Evolutionary conservation across 2,888 invertebrate genomes (phyloP).

Genomic region (Dorcus parallelipipedus): DNA sequence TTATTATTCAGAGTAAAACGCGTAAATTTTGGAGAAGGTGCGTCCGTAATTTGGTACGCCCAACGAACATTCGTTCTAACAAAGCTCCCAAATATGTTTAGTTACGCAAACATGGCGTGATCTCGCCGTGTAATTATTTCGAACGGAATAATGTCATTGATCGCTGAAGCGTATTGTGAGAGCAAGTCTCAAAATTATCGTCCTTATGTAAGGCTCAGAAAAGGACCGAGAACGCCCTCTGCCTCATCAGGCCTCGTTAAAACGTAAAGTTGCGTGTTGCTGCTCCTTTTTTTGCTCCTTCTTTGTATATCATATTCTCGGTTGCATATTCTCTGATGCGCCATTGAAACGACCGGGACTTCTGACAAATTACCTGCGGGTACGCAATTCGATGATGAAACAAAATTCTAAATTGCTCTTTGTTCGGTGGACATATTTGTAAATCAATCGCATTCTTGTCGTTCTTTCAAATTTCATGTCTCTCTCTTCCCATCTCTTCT

Average conservation of each 20-base stretch:
- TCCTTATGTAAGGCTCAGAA: not conserved
- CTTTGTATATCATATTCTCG: constrained; percentile 5
- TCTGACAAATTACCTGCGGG: not conserved
- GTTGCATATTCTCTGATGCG: constrained; percentile 5
- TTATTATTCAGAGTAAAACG: no score
- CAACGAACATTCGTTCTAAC: no score
- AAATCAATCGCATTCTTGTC: no score
- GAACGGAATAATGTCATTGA: constrained; percentile 12
- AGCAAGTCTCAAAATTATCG: not conserved
- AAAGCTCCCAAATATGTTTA: not conserved
- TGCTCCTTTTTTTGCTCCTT: constrained; percentile 4
- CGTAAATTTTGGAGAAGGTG: no score
- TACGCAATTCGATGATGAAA: not conserved
- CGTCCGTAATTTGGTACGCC: no score
- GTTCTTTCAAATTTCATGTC: no score
- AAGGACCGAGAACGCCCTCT: constrained; percentile 1
- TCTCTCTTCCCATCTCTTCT: no score
- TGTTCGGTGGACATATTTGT: not conserved
- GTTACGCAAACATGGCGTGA: constrained; percentile 5
- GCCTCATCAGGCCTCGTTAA: constrained; percentile 13
- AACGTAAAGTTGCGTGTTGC: constrained; percentile 6
- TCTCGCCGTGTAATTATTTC: constrained; percentile 15
- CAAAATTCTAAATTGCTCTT: not conserved
- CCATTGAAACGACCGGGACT: not conserved
- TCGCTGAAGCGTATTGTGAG: constrained; percentile 12